Base-by-base conservation (phyloP, 2,888 invertebrate genomes). In the Lasioglossum calceatum region DNA sequence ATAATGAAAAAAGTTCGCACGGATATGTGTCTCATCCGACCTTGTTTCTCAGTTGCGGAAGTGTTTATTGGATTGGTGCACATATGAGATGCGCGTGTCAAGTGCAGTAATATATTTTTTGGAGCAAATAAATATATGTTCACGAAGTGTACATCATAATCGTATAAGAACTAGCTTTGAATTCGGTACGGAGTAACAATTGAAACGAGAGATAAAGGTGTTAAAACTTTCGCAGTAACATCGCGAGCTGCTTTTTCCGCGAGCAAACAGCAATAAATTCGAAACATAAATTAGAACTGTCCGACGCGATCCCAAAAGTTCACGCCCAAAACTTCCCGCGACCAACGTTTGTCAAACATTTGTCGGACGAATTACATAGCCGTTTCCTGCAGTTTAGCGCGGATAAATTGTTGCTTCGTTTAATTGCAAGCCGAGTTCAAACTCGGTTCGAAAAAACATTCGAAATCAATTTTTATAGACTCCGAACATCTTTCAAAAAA, bases 241-340 rank as follows among this genome's bases (percentile, higher is more conserved):
- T 19, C 16, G 39, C 23, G 12, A 42, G 10, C 19, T 70, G 36
- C 12, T 42, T 39, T 70, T 39, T 39, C 39, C 10, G n/a, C 19
- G 4, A 12, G 39, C 70, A n/a, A 39, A 39, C 70, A 39, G 12
- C n/a, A 23, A 39, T 70, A 36, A 70, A 70, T 42, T 70, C n/a
- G 70, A 70, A 70, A 70, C 70, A 70, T 70, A 36, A 70, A 70
- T 70, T 39, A 70, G 70, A 70, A 39, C 36, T 39, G 70, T 70
- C 39, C 39, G 39, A 70, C 36, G 19, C 70, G 36, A 39, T 70
- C 23, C 70, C 8, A 7, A 36, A 70, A 36, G 32, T 70, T 64
- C 64, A 36, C 19, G 39, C 10, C 5, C 36, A 10, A 36, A 70
- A 70, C 70, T 39, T 70, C 23, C 70, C n/a, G 39, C 39, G 70